Evolutionary conservation across 2,113 vertebrate genomes (phyloP), one percentile per base, ranked within the genome.

Genomic region (Arvicanthis niloticus): DNA sequence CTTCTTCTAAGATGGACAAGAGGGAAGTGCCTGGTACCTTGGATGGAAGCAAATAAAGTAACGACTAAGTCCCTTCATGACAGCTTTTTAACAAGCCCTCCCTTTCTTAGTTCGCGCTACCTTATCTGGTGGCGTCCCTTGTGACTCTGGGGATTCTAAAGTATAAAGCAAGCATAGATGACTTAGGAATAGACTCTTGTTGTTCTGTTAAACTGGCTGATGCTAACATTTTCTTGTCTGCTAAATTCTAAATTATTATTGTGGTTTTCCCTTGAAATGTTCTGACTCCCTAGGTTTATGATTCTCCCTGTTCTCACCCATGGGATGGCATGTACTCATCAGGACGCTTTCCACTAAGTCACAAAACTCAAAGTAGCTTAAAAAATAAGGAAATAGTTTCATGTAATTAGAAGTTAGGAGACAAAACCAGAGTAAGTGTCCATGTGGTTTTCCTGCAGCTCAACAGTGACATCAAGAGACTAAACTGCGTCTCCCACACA

Each of bases 401-500:
- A 73, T 31, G 34, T 51, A 80, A 89, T 45, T 37, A n/a, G 13
- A 77, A 72, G 56, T 26, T 19, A 40, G 19, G 26, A 42, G 26
- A 65, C 75, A 67, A 26, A 51, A 26, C 65, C 75, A 67, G 58
- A 89, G 45, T 4, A 12, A 78, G 42, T 58, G 40, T 85, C 80
- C 6, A 22, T n/a, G 65, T 24, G 6, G 73, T 40, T 92, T 56
- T 10, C 60, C 29, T 81, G 77, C n/a, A 73, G 93, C 62, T n/a
- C 76, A 12, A 76, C 76, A 84, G 87, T 72, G 93, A 96, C 31
- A 48, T 65, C 42, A 42, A 84, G 87, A 80, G 81, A 76, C 73
- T 34, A 29, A 73, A 56, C 4, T 17, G 77, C 7, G 48, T 34
- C 72, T 67, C 31, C 78, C 56, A 68, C 53, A 19, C 13, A 26